A percentile compares a stretch with the other conserved stretches of the same genome.
These are phyloP conservation scores for Eublepharis macularius DNA, from an alignment of 2,113 vertebrate species.

Conservation along the genomic window DNA sequence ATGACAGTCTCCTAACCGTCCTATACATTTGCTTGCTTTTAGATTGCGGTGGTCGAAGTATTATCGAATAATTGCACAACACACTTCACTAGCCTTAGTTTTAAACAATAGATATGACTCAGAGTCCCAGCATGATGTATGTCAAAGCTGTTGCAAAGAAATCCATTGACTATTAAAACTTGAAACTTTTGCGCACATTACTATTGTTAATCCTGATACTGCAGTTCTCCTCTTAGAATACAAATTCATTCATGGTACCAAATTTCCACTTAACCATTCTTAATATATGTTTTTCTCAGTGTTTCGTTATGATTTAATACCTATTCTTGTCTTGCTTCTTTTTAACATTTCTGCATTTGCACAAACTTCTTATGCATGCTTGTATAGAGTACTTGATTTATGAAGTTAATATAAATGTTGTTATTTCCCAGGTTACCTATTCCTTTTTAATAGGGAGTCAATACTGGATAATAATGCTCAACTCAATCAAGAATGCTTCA, in stretches of 20 bases:
- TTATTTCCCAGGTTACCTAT: background rate
- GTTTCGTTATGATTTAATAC: background rate
- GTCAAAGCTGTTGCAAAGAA: background rate
- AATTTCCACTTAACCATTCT: background rate
- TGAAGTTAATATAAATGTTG: background rate
- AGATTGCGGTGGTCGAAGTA: background rate
- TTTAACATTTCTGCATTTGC: background rate
- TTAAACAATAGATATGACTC: background rate
- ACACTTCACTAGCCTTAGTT: background rate
- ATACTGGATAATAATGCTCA: background rate
- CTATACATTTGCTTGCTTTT: background rate
- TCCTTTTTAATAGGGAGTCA: background rate
- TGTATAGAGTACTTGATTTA: background rate
- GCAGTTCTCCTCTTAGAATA: background rate
- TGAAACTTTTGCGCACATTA: background rate
- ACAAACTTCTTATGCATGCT: background rate
- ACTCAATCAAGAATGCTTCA: background rate
- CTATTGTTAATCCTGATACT: slow-evolving; percentile 2
- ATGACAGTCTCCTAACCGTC: background rate
- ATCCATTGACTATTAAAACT: too few relatives aligned
- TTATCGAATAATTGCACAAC: background rate
- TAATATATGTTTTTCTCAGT: background rate
- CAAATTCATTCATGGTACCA: background rate
- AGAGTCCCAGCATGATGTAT: slow-evolving; percentile 7
- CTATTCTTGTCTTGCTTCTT: background rate